These are phyloP conservation scores for Tonatia bakeri DNA, from an alignment of 2,113 vertebrate genomes.

Conservation along the genomic window DNA sequence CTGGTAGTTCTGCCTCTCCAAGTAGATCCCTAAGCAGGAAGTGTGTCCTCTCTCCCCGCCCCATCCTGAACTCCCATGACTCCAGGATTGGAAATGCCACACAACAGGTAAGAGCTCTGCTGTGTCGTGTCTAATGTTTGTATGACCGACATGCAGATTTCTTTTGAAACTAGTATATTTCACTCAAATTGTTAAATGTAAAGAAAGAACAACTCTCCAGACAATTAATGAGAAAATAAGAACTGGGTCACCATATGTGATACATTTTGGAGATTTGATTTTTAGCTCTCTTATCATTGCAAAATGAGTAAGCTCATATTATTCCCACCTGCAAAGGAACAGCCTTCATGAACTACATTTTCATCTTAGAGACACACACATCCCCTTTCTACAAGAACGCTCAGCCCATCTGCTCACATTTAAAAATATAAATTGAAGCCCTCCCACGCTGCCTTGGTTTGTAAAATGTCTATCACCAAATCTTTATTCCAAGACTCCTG, in stretches of 20 bases:
- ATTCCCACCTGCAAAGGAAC: slow-evolving; percentile 76
- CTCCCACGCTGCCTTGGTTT: slow-evolving; percentile 73
- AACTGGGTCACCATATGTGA: slow-evolving; percentile 72
- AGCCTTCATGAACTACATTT: slow-evolving; percentile 71
- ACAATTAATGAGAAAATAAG: slow-evolving; percentile 54
- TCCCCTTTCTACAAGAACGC: slow-evolving; percentile 72
- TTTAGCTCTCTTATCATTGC: slow-evolving; percentile 44
- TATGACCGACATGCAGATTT: not conserved
- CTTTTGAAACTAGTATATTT: slow-evolving; percentile 33
- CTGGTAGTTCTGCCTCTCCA: not conserved
- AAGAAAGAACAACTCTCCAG: slow-evolving; percentile 42
- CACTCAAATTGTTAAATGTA: slow-evolving; percentile 15
- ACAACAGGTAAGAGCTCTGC: not conserved
- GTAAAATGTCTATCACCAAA: slow-evolving; percentile 73
- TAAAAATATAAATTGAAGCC: slow-evolving; percentile 75
- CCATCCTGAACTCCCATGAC: not conserved
- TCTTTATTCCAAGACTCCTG: slow-evolving; percentile 55
- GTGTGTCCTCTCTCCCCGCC: accelerated
- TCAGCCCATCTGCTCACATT: slow-evolving; percentile 74
- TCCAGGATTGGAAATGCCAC: not conserved
- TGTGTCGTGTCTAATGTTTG: not conserved
- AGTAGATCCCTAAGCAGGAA: not conserved
- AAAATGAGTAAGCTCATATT: slow-evolving; percentile 63
- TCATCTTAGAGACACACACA: slow-evolving; percentile 60
- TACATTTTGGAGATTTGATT: slow-evolving; percentile 33